A percentile compares a stretch with the other conserved stretches of the same genome.
These are phyloP conservation scores for Yasuhikotakia modesta DNA, from an alignment of 2,797 vertebrate genomes.

Conservation along the genomic window DNA sequence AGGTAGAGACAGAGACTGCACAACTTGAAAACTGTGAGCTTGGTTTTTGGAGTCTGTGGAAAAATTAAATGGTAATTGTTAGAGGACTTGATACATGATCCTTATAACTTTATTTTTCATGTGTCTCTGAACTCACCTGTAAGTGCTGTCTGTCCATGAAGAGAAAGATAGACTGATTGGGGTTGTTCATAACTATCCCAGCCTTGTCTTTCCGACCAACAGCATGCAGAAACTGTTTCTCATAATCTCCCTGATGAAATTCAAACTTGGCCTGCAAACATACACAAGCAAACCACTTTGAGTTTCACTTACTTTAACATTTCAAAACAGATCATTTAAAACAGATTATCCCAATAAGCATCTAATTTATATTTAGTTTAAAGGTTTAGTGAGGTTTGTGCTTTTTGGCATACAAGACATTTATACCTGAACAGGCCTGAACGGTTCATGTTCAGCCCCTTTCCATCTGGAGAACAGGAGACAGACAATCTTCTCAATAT, in stretches of 20 bases:
- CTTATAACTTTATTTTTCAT: too few relatives aligned
- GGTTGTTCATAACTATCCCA: conserved; percentile 99
- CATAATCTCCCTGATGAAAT: conserved; percentile 99
- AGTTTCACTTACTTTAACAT: too few relatives aligned
- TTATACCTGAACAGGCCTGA: conserved; percentile 97
- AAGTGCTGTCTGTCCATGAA: conserved; percentile 99
- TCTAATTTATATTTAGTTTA: too few relatives aligned
- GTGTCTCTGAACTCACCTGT: conserved; percentile 79
- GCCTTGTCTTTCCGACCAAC: conserved; percentile 99
- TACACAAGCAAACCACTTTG: too few relatives aligned
- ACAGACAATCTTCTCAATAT: conserved; percentile 99
- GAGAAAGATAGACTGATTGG: conserved; percentile 99
- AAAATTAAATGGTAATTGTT: conserved; percentile 4
- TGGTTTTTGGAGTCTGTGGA: conserved; percentile 95
- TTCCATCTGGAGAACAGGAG: conserved; percentile 99
- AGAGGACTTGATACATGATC: too few relatives aligned
- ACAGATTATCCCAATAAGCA: too few relatives aligned
- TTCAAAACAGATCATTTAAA: too few relatives aligned
- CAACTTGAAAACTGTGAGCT: conserved; percentile 99
- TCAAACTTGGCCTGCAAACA: conserved; percentile 93
- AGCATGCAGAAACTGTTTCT: conserved; percentile 99
- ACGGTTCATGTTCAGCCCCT: conserved; percentile 95
- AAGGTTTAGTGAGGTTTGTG: not conserved
- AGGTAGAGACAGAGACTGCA: conserved; percentile 99
- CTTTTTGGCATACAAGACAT: not conserved